Evolutionary conservation across 2,797 vertebrate species (phyloP), one percentile per base, ranked within the genome.

Genomic region (Bradypodion pumilum): DNA sequence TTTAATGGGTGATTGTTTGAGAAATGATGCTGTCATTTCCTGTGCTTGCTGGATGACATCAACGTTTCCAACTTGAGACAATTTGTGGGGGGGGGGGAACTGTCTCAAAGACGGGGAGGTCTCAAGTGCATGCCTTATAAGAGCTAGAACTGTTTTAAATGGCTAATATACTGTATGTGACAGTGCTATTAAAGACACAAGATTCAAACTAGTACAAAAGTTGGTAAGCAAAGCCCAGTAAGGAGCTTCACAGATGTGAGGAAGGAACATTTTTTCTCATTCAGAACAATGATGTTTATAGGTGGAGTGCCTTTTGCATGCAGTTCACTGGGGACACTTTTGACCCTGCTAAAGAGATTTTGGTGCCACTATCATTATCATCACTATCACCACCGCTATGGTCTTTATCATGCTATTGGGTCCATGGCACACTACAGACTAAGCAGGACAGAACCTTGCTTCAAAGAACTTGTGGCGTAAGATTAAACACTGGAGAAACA

Each of bases 91-190:
- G 15, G 9, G 15, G 49, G 9, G 16, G 49, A 52, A 15, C 49
- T 52, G 49, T 52, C 49, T 52, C 49, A 52, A 52, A 52, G 49
- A 52, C 9, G 49, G 9, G 13, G 27, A 52, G 15, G 37, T 74
- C 21, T 46, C 80, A 74, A 8, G 29, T 21, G 16, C 49, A 46
- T 44, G 80, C 40, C 65, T 69, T 40, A 15, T 37, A 52, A 80
- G 27, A 32, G 19, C 42, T n/a, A 46, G 46, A 35, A 23, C n/a
- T n/a, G n/a, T n/a, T n/a, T n/a, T n/a, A n/a, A n/a, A 29, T 37
- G 44, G 27, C 65, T 52, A 78, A 84, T 40, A 46, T 29, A n/a
- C n/a, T n/a, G n/a, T n/a, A 42, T 84, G 59, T 44, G 27, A 84
- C 29, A 49, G 21, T 40, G 5, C 56, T 63, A 62, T 73, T 37